Base-by-base conservation (phyloP, 2,888 invertebrate genomes). In the Drosophila subsilvestris region DNA sequence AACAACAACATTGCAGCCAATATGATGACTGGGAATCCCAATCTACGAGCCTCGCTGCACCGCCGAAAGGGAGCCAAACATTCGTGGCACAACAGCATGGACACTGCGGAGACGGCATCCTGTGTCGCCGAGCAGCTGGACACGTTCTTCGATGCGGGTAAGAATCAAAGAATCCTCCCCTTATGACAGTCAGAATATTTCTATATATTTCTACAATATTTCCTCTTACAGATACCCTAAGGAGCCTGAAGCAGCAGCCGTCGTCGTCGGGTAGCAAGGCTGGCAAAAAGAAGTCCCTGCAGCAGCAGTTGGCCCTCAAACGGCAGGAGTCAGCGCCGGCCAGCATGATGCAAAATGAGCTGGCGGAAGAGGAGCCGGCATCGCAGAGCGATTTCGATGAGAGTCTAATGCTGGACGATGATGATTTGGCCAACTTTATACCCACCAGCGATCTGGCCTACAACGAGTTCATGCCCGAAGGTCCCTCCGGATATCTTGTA, bases 371-470 rank as follows among this genome's bases (percentile, higher is more conserved):
- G 54, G 80, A 80, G 8, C 51, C 57, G 2, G 44, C 59, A 1
- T 60, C 77, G 2, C 86, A 80, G 14, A 80, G 83, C 29, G 89
- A 90, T 29, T 90, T 87, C 37, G 89, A 90, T 27, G 94, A 94
- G 61, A 93, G 93, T 66, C 92, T 93, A 0, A 93, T 94, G 76
- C 91, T 93, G 0, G 90, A 94, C 71, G 94, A 94, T 76, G 94
- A 94, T 65, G 93, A 91, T 67, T 81, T 92, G 91, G 79, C 94
- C 92, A 89, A 94, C 91, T 91, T 93, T 90, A 84, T 94, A 92
- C 78, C 94, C 91, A 63, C 93, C 92, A 51, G 90, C 91, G 92
- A 92, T 76, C 78, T 92, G 77, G 91, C 90, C 9, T 92, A 92
- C 71, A 92, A 92, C 65, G 92, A 92, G 66, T 92, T 91, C 66